phyloP scores from a whole-genome alignment of 2,888 invertebrate species.

The Nyleta sp. region DNA sequence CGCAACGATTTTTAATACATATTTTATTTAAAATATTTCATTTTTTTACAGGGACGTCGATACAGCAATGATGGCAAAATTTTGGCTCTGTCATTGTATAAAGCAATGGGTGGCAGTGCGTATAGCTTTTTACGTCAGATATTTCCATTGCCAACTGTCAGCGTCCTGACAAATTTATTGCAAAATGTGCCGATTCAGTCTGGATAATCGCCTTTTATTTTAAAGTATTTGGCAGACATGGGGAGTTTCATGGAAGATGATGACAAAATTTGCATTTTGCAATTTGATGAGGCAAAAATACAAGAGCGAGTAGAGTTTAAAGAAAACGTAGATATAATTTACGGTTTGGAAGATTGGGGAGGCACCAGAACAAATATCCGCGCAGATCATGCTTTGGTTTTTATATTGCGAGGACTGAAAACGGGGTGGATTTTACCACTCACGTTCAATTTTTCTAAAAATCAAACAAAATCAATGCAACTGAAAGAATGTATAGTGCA shows the following conservation, averaged over 20 bases:
- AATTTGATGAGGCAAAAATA: conserved; percentile 7
- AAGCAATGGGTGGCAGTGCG: conserved; percentile 9
- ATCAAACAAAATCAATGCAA: neutral
- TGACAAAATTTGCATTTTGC: conserved; percentile 6
- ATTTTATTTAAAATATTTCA: too few species aligned
- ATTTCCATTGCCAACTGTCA: neutral
- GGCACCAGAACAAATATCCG: neutral
- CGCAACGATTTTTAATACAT: too few species aligned
- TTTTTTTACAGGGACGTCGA: conserved; percentile 4
- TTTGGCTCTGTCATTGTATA: conserved; percentile 1
- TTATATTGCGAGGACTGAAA: neutral
- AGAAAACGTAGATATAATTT: neutral
- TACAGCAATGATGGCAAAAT: neutral
- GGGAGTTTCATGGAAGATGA: neutral
- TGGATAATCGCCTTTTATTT: conserved; percentile 1
- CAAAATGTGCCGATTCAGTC: conserved; percentile 10
- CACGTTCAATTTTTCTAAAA: conserved; percentile 2
- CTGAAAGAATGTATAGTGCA: neutral
- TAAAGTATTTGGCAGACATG: neutral
- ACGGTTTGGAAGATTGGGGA: conserved; percentile 3
- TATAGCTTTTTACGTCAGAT: neutral
- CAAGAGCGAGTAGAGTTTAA: conserved; percentile 6
- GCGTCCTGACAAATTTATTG: neutral
- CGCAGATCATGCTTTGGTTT: neutral
- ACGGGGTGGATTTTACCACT: neutral